Percentiles rank a stretch among this genome's conserved stretches.
These are phyloP conservation scores for Chaetorhynchus papuensis DNA, from an alignment of 2,113 vertebrate genomes.

Conservation along the genomic window DNA sequence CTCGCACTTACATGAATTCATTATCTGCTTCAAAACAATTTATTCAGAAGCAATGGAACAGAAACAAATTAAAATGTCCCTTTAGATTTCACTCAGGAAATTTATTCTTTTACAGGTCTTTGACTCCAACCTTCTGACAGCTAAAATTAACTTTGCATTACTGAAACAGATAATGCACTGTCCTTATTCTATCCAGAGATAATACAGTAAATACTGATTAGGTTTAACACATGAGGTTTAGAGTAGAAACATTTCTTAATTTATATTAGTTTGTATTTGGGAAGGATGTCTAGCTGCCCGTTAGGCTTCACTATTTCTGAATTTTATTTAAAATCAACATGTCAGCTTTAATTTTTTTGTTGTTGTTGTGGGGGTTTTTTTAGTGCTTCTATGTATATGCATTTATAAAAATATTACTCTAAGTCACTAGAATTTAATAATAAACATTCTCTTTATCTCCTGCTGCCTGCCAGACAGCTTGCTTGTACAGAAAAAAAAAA, in stretches of 20 bases:
- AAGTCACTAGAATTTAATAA: neutral
- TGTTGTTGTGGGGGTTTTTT: neutral
- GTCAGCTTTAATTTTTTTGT: neutral
- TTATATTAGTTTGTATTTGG: neutral
- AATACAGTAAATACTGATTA: constrained; percentile 10
- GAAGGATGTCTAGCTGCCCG: neutral
- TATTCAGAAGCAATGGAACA: constrained; percentile 10
- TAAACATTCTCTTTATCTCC: neutral
- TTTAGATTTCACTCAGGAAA: constrained; percentile 24
- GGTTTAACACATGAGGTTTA: neutral
- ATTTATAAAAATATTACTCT: neutral
- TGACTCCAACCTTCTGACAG: constrained; percentile 19
- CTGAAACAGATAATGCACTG: neutral
- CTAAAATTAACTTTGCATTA: constrained; percentile 37
- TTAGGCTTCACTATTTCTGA: neutral
- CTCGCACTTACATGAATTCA: neutral
- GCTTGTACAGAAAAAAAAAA: neutral
- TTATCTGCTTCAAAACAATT: constrained; percentile 13
- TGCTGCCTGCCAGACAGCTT: neutral
- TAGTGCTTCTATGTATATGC: neutral
- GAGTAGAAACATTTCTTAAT: neutral
- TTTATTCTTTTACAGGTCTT: constrained; percentile 19
- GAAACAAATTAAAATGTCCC: constrained; percentile 21
- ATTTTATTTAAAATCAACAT: neutral
- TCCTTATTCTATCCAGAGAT: neutral